These are phyloP conservation scores for Podarcis siculus DNA, from an alignment of 2,797 vertebrate species.

Conservation along the genomic window DNA sequence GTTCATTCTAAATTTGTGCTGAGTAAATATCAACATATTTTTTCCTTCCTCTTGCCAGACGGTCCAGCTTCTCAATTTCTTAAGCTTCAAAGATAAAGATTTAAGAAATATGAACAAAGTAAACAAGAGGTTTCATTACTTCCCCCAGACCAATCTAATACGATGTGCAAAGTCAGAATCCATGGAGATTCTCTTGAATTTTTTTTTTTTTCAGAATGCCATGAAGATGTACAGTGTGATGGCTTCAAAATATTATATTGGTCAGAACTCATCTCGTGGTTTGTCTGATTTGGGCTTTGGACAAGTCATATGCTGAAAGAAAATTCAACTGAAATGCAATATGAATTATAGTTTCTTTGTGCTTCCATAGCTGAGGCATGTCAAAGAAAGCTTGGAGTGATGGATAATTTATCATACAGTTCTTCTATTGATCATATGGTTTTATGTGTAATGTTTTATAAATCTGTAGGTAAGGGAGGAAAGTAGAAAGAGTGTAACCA, in stretches of 20 bases:
- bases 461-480: background rate
- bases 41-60: background rate
- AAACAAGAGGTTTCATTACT: slow-evolving; percentile 12
- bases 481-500: background rate
- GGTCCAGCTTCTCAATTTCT: background rate
- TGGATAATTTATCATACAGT: background rate
- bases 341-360: background rate
- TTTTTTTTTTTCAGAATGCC: background rate
- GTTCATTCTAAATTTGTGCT: background rate
- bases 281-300: background rate
- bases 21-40: background rate
- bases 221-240: background rate
- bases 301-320: background rate
- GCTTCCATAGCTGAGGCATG: background rate
- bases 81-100: background rate
- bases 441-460: background rate
- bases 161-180: background rate
- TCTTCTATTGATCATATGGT: background rate
- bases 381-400: background rate
- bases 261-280: background rate
- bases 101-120: background rate
- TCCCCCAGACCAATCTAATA: background rate
- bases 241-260: background rate
- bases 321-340: background rate
- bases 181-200: background rate